Evolutionary conservation across 2,888 invertebrate genomes (phyloP).

Genomic region (Zaprionus bogoriensis): DNA sequence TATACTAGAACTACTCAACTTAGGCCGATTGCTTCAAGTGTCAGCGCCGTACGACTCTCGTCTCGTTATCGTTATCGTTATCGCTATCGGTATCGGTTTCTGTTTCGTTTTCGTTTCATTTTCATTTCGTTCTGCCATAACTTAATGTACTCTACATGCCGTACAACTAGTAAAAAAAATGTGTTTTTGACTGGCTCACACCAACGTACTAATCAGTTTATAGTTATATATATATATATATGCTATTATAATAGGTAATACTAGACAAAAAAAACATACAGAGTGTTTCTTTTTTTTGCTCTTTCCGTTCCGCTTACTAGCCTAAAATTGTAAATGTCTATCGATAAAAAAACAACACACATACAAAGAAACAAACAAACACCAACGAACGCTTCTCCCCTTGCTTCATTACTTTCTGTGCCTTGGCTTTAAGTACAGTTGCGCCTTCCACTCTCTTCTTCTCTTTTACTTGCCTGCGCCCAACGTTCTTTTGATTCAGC

Average conservation of each 20-base stretch:
- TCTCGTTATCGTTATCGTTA: neutral
- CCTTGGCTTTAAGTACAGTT: slow-evolving; percentile 13
- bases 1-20: slow-evolving; percentile 73
- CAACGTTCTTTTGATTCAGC: slow-evolving; percentile 15
- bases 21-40: slow-evolving; percentile 33
- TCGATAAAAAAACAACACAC: slow-evolving; percentile 34
- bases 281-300: slow-evolving; percentile 6
- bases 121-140: slow-evolving; percentile 19
- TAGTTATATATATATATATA: slow-evolving; percentile 22
- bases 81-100: slow-evolving; percentile 5
- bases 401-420: neutral
- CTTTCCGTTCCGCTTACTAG: slow-evolving; percentile 48
- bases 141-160: slow-evolving; percentile 43
- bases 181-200: slow-evolving; percentile 49
- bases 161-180: slow-evolving; percentile 58
- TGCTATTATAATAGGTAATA: slow-evolving; percentile 55
- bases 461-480: slow-evolving; percentile 41
- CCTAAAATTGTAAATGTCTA: slow-evolving; percentile 71
- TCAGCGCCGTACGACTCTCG: neutral
- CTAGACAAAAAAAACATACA: slow-evolving; percentile 63
- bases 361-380: slow-evolving; percentile 34
- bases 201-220: slow-evolving; percentile 55
- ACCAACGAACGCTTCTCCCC: slow-evolving; percentile 14
- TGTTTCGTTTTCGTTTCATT: neutral
- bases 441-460: too few species aligned